Conservation (phyloP, 37 sponge, comb jelly and placozoan genomes). For the Trichoplax adhaerens region DNA sequence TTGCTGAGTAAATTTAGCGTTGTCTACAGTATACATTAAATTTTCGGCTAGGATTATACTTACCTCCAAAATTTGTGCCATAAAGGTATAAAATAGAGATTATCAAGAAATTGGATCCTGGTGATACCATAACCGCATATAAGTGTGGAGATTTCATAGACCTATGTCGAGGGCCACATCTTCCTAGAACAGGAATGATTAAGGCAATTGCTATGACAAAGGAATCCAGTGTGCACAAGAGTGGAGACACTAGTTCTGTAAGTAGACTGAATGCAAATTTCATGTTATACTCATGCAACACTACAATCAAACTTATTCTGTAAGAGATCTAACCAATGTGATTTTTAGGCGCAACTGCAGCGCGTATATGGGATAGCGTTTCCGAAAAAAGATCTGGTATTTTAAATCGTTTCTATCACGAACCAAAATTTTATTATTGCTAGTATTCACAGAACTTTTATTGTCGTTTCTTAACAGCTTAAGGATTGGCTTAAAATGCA, state of each 20-base stretch:
- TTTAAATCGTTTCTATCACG: background rate
- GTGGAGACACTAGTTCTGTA: background rate
- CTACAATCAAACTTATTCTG: background rate
- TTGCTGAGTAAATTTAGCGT: too few relatives aligned
- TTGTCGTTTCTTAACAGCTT: too few relatives aligned
- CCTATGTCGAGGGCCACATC: slow-evolving; percentile 11
- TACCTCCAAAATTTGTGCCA: too few relatives aligned
- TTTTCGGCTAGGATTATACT: too few relatives aligned
- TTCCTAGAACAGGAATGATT: slow-evolving; percentile 7
- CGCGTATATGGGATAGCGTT: slow-evolving; percentile 2
- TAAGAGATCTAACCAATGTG: background rate
- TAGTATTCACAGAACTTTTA: background rate
- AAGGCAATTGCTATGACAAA: slow-evolving; percentile 5
- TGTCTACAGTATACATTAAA: too few relatives aligned
- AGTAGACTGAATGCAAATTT: background rate
- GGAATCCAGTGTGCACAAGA: background rate
- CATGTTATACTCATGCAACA: background rate
- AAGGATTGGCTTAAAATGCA: too few relatives aligned
- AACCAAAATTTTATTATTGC: background rate
- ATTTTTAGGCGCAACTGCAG: background rate
- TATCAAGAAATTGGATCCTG: too few relatives aligned
- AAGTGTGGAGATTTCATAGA: slow-evolving; percentile 2
- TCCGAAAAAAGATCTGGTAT: background rate
- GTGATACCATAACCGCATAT: too few relatives aligned
- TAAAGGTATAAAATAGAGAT: too few relatives aligned